phyloP scores from a whole-genome alignment of 2,113 vertebrate genomes.

The Lagopus muta region DNA sequence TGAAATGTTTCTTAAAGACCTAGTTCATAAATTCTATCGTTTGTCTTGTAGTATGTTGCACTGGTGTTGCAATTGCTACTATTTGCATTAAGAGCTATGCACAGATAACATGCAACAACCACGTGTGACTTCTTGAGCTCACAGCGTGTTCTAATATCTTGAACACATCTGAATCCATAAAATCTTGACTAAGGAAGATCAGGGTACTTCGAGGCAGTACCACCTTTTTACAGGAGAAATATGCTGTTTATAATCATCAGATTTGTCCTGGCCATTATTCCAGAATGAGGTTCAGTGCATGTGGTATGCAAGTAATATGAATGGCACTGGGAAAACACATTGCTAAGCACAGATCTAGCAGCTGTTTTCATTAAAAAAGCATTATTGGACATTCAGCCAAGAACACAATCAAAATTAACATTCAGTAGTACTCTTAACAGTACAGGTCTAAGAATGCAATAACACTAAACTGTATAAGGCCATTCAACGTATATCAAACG shows the following conservation, averaged over 20 bases:
- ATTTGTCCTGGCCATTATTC: background rate
- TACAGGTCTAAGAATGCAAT: background rate
- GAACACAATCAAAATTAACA: background rate
- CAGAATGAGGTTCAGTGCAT: conserved; percentile 22
- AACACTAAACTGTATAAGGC: background rate
- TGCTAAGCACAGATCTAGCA: conserved; percentile 28
- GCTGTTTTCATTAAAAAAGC: conserved; percentile 65
- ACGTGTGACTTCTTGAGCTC: background rate
- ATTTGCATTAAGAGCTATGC: background rate
- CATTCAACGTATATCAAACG: background rate
- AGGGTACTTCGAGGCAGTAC: background rate
- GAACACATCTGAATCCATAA: background rate
- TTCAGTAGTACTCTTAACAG: background rate
- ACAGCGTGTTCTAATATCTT: background rate
- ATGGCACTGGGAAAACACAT: conserved; percentile 33
- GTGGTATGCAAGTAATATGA: conserved; percentile 36
- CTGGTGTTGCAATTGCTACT: background rate
- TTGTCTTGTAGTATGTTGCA: background rate
- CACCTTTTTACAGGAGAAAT: background rate
- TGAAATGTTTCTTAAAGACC: background rate
- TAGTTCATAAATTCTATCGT: background rate
- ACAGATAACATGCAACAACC: background rate
- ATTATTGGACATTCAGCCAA: conserved; percentile 5
- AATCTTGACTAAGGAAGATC: background rate
- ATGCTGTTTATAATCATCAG: conserved; percentile 13